Percentiles rank a stretch among this genome's conserved stretches.
Conservation (phyloP, 2,113 vertebrate species). For the Agapornis roseicollis region DNA sequence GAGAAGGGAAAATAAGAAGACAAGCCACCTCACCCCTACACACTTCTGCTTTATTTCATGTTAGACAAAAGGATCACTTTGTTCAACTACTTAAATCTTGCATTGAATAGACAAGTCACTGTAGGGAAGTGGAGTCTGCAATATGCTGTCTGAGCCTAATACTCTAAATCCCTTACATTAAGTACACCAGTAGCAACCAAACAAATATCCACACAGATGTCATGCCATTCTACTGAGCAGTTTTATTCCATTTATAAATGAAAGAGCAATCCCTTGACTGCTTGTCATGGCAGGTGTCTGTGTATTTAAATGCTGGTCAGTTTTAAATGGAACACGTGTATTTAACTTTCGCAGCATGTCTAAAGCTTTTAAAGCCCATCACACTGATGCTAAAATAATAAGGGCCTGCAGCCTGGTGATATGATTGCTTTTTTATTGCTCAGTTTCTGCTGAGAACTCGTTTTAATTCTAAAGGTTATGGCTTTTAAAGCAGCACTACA, state of each 20-base stretch:
- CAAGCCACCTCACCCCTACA: background rate
- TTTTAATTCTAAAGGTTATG: conserved; percentile 69
- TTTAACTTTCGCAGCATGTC: conserved; percentile 72
- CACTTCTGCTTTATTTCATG: background rate
- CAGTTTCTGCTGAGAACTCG: conserved; percentile 27
- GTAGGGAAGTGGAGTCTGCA: conserved; percentile 15
- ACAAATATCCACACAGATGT: conserved; percentile 63
- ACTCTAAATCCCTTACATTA: conserved; percentile 58
- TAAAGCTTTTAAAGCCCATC: conserved; percentile 71
- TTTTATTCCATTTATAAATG: conserved; percentile 62
- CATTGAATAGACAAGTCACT: conserved; percentile 14
- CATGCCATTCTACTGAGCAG: conserved; percentile 36
- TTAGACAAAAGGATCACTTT: conserved; percentile 42
- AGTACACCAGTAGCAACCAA: conserved; percentile 48
- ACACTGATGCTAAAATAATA: conserved; percentile 74
- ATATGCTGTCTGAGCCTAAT: conserved; percentile 15
- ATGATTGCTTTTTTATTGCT: conserved; percentile 72
- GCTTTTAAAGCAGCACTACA: conserved; percentile 49
- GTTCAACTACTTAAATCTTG: conserved; percentile 33
- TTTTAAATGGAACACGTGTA: conserved; percentile 62
- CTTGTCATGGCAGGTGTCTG: conserved; percentile 58
- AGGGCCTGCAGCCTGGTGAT: conserved; percentile 64
- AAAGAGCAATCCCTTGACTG: conserved; percentile 48
- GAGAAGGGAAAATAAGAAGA: background rate
- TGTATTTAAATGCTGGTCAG: conserved; percentile 65